A percentile compares a stretch with the other conserved stretches of the same genome.
Conservation (phyloP, 2,888 invertebrate species). For the Caenorhabditis zanzibari region DNA sequence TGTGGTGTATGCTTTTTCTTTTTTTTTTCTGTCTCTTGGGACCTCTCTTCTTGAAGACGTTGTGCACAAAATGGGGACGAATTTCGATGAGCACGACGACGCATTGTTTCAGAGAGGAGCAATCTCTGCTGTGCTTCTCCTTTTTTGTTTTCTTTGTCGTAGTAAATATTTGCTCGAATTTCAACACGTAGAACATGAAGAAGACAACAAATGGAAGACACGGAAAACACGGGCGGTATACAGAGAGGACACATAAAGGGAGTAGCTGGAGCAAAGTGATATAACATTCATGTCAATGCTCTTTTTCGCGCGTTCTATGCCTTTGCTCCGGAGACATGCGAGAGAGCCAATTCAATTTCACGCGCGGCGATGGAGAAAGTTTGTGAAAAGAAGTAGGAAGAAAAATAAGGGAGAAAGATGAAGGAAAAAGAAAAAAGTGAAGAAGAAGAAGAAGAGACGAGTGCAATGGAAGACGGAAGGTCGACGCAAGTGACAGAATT, state of each 20-base stretch:
- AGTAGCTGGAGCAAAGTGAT: constrained; percentile 32
- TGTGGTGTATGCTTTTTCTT: constrained; percentile 42
- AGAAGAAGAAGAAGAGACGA: constrained; percentile 15
- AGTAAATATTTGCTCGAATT: constrained; percentile 39
- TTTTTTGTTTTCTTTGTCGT: not conserved
- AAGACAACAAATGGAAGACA: constrained; percentile 10
- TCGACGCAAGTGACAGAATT: constrained; percentile 29
- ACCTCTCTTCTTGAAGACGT: constrained; percentile 43
- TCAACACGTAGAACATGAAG: constrained; percentile 31
- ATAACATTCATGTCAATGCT: constrained; percentile 61
- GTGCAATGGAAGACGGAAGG: constrained; percentile 20
- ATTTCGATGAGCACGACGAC: constrained; percentile 35
- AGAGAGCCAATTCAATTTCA: constrained; percentile 60
- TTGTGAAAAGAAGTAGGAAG: constrained; percentile 40
- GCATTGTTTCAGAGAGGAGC: constrained; percentile 46
- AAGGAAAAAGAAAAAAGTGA: constrained; percentile 34
- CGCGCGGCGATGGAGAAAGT: constrained; percentile 50
- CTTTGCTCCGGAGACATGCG: constrained; percentile 42
- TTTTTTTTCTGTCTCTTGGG: constrained; percentile 37
- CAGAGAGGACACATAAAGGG: constrained; percentile 11
- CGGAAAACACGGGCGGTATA: constrained; percentile 16
- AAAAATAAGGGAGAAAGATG: constrained; percentile 11
- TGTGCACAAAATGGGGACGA: constrained; percentile 29
- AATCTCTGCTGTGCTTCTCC: constrained; percentile 10
- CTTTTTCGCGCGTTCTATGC: constrained; percentile 58